Evolutionary conservation across 2,113 vertebrate genomes (phyloP), one percentile per base, ranked within the genome.

Genomic region (Dasypus novemcinctus): DNA sequence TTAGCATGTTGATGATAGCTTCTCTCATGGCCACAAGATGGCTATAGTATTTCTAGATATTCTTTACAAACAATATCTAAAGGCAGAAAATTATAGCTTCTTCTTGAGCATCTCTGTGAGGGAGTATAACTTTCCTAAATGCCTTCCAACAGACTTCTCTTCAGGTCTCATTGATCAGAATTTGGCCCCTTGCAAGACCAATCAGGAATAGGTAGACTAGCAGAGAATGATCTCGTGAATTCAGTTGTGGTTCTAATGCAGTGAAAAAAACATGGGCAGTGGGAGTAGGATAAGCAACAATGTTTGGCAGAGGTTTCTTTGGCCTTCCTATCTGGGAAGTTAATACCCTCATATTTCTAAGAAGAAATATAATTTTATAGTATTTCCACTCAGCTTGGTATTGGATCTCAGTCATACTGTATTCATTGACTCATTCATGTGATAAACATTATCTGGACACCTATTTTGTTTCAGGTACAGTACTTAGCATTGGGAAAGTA

Each of bases 361-460:
- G 36, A 91, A 8, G 49, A 91, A 90, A 33, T 43, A 82, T 25
- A 59, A 36, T 81, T 83, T 59, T 87, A 41, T 36, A 68, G 1
- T 76, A 81, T 96, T 95, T 92, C 21, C 23, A 33, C 6, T 84
- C 43, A 90, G 5, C 31, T 87, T 94, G 49, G n/a, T 63, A 15
- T 97, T 95, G 54, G 57, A 54, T 85, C 31, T 84, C 57, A 80
- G 52, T 96, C 66, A 43, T 82, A 61, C 74, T 90, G 59, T 87
- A 83, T 82, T 85, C 15, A 43, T 59, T 72, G 72, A 66, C 9
- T 89, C 9, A 49, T 72, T 94, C 52, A 25, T 49, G 1, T 31
- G 64, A 25, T 63, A 82, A 41, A 43, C 46, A 76, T 81, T 80
- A 80, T 63, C 36, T 83, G 69, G 74, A n/a, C n/a, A 25, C 31